Evolutionary conservation across 2,888 invertebrate species (phyloP).

Genomic region (Trichacis sp.): DNA sequence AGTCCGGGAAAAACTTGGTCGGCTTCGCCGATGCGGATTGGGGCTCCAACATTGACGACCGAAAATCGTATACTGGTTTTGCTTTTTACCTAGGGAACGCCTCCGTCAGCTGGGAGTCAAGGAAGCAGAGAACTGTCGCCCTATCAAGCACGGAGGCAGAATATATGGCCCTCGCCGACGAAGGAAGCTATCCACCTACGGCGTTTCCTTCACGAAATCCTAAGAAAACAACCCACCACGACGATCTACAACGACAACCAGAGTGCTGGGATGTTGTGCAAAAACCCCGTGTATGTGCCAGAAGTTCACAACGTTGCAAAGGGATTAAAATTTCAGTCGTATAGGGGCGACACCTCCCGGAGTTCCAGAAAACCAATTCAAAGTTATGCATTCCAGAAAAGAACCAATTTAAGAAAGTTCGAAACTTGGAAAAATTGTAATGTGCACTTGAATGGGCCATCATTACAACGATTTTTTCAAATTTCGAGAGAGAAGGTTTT

Average conservation of each 20-base stretch:
- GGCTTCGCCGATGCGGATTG: conserved; percentile 21
- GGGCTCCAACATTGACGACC: conserved; percentile 5
- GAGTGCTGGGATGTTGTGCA: conserved; percentile 21
- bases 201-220: conserved; percentile 10
- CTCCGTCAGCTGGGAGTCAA: conserved; percentile 13
- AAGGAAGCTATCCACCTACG: conserved; percentile 25
- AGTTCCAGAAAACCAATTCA: too few relatives aligned
- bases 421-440: too few relatives aligned
- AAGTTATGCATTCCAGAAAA: too few relatives aligned
- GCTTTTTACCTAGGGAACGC: conserved; percentile 3
- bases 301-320: too few relatives aligned
- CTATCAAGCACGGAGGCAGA: conserved; percentile 32
- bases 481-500: too few relatives aligned
- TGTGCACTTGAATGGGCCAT: too few relatives aligned
- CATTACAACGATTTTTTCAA: too few relatives aligned
- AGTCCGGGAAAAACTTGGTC: not conserved
- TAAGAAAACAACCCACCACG: not conserved
- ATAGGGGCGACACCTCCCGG: too few relatives aligned
- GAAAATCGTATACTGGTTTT: conserved; percentile 11
- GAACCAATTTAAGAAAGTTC: too few relatives aligned
- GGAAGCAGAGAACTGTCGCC: conserved; percentile 16
- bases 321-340: too few relatives aligned
- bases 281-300: too few relatives aligned
- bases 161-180: conserved; percentile 30
- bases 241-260: conserved; percentile 31